phyloP scores from a whole-genome alignment of 2,888 invertebrate species.

The Drosophila anomalata region DNA sequence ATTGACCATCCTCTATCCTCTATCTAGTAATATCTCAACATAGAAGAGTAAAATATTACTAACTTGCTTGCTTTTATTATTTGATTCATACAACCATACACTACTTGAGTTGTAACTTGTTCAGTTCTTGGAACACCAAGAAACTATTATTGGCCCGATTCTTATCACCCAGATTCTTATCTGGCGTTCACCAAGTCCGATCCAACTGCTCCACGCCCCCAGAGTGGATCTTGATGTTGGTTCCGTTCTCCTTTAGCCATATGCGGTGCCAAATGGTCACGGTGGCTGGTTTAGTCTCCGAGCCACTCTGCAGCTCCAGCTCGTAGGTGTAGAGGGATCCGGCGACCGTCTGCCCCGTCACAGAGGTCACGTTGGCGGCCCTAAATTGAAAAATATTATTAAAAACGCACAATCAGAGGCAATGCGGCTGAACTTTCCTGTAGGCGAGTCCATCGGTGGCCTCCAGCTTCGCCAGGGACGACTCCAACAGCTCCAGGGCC shows the following conservation, averaged over 20 bases:
- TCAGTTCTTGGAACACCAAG: too few relatives aligned
- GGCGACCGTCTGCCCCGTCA: conserved; percentile 65
- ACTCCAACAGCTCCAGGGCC: conserved; percentile 38
- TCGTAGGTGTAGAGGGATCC: conserved; percentile 51
- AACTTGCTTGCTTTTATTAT: too few relatives aligned
- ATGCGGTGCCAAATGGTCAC: conserved; percentile 62
- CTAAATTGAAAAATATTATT: conserved; percentile 29
- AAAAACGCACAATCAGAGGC: neutral
- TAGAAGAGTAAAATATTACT: too few relatives aligned
- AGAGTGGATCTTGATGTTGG: conserved; percentile 59
- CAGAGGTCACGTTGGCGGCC: conserved; percentile 58
- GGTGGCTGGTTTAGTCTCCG: conserved; percentile 40
- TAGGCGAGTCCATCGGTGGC: conserved; percentile 59
- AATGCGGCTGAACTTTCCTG: conserved; percentile 32
- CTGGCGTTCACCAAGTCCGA: conserved; percentile 46
- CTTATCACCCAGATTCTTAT: too few relatives aligned
- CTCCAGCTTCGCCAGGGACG: conserved; percentile 35
- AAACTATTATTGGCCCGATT: too few relatives aligned
- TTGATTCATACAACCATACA: too few relatives aligned
- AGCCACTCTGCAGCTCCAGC: conserved; percentile 54
- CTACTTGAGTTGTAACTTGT: too few relatives aligned
- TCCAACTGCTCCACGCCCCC: conserved; percentile 44
- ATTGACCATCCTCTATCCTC: too few relatives aligned
- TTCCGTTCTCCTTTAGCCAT: conserved; percentile 59
- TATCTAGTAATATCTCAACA: too few relatives aligned